These are phyloP conservation scores for Pampusana beccarii DNA, from an alignment of 2,113 vertebrate genomes.

Conservation along the genomic window DNA sequence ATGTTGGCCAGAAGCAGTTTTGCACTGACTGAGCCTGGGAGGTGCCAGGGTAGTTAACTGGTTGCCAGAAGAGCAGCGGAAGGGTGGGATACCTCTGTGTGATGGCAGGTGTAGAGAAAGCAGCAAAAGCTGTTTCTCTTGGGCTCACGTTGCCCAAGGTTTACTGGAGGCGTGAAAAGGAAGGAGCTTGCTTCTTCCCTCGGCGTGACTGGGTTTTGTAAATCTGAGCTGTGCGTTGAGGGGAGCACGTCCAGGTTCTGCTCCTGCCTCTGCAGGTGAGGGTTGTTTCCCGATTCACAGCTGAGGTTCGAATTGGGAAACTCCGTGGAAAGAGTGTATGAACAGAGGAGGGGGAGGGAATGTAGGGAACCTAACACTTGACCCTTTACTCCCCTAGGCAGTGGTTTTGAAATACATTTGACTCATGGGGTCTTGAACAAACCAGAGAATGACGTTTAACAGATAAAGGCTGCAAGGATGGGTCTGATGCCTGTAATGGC, in stretches of 20 bases:
- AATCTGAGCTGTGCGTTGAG: neutral
- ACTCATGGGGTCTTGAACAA: neutral
- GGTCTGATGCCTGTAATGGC: neutral
- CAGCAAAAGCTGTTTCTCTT: neutral
- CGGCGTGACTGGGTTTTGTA: neutral
- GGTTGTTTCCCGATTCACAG: neutral
- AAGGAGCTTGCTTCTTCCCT: neutral
- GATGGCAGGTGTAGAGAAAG: neutral
- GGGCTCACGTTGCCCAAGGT: neutral
- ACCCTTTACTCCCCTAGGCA: neutral
- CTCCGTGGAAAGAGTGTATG: neutral
- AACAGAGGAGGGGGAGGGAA: neutral
- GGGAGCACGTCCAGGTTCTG: neutral
- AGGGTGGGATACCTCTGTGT: fast-evolving
- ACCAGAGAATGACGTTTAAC: neutral
- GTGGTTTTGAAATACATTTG: neutral
- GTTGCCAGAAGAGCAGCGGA: neutral
- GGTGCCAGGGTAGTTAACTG: neutral
- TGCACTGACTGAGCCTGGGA: neutral
- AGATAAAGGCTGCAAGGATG: neutral
- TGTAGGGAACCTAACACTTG: neutral
- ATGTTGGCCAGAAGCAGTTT: neutral
- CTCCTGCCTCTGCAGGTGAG: neutral
- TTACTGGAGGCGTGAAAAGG: neutral
- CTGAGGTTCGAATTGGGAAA: neutral